Conservation (phyloP, 2,888 invertebrate genomes). For the Elgonia sp. region DNA sequence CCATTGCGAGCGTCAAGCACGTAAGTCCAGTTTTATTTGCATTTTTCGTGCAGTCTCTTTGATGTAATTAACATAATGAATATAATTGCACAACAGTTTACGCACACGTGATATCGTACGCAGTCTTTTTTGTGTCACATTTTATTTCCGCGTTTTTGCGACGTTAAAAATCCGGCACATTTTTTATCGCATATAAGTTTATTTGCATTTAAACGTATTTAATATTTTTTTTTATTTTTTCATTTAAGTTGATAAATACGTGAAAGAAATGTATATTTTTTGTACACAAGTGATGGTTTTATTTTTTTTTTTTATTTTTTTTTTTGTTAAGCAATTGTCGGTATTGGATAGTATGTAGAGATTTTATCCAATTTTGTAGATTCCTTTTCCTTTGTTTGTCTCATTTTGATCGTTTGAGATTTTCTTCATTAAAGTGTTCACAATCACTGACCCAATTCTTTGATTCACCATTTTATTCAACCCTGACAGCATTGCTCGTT, state of each 20-base stretch:
- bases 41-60: conserved; percentile 6
- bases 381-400: not conserved
- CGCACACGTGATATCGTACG: conserved; percentile 16
- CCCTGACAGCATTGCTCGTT: not conserved
- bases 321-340: too few relatives aligned
- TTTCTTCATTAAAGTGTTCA: conserved; percentile 36
- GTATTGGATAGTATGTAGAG: too few relatives aligned
- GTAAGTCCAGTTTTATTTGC: conserved; percentile 55
- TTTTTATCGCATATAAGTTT: too few relatives aligned
- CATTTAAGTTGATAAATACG: too few relatives aligned
- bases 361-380: not conserved
- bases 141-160: conserved; percentile 33
- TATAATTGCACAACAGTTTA: conserved; percentile 15
- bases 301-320: too few relatives aligned
- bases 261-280: too few relatives aligned
- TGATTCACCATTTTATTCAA: conserved; percentile 26
- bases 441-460: conserved; percentile 49
- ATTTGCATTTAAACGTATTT: too few relatives aligned
- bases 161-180: not conserved
- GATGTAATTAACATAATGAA: conserved; percentile 20
- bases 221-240: too few relatives aligned
- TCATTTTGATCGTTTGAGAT: conserved; percentile 22
- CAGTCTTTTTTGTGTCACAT: not conserved
- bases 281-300: too few relatives aligned
- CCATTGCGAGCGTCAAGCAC: conserved; percentile 39